These are phyloP conservation scores for Orthosia gracilis DNA, from an alignment of 2,888 invertebrate species.

Conservation along the genomic window DNA sequence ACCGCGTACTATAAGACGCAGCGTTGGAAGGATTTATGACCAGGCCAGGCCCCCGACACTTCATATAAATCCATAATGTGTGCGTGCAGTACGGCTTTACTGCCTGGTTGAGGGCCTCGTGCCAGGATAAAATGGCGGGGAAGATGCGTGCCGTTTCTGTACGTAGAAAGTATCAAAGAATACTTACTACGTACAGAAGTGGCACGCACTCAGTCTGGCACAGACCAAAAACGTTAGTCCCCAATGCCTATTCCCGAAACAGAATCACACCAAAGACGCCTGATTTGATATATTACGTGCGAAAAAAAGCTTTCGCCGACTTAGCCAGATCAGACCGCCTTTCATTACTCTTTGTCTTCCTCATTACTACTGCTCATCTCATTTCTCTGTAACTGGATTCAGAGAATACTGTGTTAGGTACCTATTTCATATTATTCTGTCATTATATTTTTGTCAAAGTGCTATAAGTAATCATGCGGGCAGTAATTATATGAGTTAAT, in stretches of 20 bases:
- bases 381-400: slow-evolving; percentile 7
- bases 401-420: slow-evolving; percentile 1
- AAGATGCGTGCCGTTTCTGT: no score
- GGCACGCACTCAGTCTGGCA: no score
- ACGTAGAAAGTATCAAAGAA: no score
- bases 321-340: slow-evolving; percentile 51
- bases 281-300: slow-evolving; percentile 62
- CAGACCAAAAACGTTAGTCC: not conserved
- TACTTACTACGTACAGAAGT: no score
- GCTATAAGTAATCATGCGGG: not conserved
- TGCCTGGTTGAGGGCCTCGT: no score
- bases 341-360: slow-evolving; percentile 47
- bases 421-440: not conserved
- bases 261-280: slow-evolving; percentile 21
- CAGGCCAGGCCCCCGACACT: no score
- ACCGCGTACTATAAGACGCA: no score
- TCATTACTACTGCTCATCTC: slow-evolving; percentile 27
- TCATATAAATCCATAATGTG: no score
- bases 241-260: slow-evolving; percentile 20
- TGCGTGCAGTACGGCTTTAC: no score
- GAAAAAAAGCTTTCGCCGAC: slow-evolving; percentile 57
- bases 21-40: no score
- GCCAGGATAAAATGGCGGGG: no score
- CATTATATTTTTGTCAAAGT: not conserved
- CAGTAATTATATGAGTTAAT: not conserved